Evolutionary conservation across 2,797 vertebrate genomes (phyloP).

Genomic region (Myotis daubentonii): DNA sequence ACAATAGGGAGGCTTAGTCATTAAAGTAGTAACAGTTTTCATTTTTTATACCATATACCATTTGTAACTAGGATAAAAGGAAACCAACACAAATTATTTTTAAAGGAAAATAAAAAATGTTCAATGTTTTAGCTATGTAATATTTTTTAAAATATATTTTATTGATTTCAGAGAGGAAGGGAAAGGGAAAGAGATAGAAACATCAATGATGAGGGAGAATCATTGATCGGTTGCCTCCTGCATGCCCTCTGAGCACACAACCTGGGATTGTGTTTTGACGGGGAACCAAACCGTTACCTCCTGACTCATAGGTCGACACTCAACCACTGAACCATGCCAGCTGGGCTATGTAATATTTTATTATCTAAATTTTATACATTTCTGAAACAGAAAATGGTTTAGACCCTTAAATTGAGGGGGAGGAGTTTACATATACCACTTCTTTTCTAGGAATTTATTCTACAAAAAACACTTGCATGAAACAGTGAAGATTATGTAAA

Average conservation of each 20-base stretch:
- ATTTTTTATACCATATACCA: not conserved
- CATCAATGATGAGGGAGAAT: too few relatives aligned
- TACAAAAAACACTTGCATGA: not conserved
- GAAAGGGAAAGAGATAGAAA: too few relatives aligned
- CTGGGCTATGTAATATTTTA: not conserved
- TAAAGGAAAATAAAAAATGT: not conserved
- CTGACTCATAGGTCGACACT: too few relatives aligned
- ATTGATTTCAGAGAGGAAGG: not conserved
- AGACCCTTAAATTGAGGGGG: not conserved
- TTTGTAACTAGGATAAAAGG: conserved; percentile 19
- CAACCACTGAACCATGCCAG: too few relatives aligned
- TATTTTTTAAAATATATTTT: not conserved
- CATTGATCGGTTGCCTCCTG: too few relatives aligned
- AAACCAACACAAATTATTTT: not conserved
- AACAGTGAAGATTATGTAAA: not conserved
- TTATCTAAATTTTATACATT: not conserved
- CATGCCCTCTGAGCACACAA: too few relatives aligned
- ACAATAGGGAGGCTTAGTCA: not conserved
- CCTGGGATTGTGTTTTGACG: too few relatives aligned
- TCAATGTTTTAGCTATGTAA: not conserved
- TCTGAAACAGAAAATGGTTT: not conserved
- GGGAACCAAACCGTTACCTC: too few relatives aligned
- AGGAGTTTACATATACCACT: not conserved
- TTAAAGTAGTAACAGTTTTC: not conserved
- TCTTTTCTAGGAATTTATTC: conserved; percentile 27